Evolutionary conservation across 2,888 invertebrate genomes (phyloP).

Genomic region (Dicyrtomina minuta): DNA sequence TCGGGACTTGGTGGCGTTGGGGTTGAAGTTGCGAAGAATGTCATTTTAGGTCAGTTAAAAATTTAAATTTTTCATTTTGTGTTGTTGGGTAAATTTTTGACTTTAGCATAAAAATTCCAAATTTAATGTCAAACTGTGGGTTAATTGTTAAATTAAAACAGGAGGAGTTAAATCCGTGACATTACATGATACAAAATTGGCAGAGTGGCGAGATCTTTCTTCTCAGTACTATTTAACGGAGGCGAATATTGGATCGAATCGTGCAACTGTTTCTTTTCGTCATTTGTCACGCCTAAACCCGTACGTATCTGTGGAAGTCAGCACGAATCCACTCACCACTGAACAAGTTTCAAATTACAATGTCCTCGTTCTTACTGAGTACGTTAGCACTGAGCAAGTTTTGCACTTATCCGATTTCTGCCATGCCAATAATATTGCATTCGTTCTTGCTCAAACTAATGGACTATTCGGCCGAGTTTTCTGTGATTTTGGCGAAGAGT

Average conservation of each 20-base stretch:
- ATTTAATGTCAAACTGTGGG: background rate
- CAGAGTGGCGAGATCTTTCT: constrained; percentile 78
- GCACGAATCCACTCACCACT: constrained; percentile 73
- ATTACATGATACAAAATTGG: constrained; percentile 71
- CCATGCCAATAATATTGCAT: constrained; percentile 76
- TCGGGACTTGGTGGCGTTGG: constrained; percentile 94
- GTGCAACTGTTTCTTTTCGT: constrained; percentile 76
- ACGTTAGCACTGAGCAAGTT: constrained; percentile 71
- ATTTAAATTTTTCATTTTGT: too few species aligned
- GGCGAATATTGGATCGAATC: constrained; percentile 81
- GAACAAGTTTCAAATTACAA: constrained; percentile 73
- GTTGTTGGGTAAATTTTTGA: background rate
- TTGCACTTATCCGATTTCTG: constrained; percentile 78
- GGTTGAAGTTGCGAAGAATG: constrained; percentile 97
- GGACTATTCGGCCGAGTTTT: constrained; percentile 95
- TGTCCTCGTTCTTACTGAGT: constrained; percentile 83
- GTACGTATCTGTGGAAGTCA: constrained; percentile 79
- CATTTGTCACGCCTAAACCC: constrained; percentile 84
- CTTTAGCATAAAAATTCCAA: background rate
- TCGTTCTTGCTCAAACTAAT: constrained; percentile 84
- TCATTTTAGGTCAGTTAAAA: constrained; percentile 72
- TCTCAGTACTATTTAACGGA: constrained; percentile 79
- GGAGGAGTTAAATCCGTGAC: constrained; percentile 98
- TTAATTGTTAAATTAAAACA: background rate
- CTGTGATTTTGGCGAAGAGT: constrained; percentile 92